Conservation (phyloP, 2,797 vertebrate species). For the Myotis findleyi region DNA sequence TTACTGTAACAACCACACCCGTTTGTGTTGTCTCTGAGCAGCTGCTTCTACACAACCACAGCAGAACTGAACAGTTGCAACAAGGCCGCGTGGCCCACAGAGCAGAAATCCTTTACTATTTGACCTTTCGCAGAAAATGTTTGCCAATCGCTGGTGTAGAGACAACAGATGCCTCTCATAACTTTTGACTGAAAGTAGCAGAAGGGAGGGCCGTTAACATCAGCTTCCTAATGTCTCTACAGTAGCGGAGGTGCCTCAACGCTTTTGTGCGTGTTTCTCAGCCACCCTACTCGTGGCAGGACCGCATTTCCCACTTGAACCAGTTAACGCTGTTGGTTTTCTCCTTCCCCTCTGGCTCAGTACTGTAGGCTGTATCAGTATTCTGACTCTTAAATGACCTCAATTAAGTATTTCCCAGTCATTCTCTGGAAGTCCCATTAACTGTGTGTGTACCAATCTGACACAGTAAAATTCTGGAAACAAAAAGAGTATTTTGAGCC, state of each 20-base stretch:
- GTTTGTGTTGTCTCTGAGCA: background rate
- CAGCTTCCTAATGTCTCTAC: background rate
- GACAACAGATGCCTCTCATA: background rate
- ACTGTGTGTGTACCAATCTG: background rate
- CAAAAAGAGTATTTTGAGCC: constrained; percentile 37
- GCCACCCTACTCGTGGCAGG: background rate
- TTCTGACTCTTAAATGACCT: constrained; percentile 52
- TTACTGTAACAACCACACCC: background rate
- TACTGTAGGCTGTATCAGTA: background rate
- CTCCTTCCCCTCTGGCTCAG: background rate
- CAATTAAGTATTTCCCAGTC: constrained; percentile 28
- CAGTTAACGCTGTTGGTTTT: background rate
- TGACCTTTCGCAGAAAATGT: background rate
- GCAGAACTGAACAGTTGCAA: background rate
- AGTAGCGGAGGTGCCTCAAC: background rate
- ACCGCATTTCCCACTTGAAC: background rate
- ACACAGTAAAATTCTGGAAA: constrained; percentile 57
- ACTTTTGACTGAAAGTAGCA: background rate
- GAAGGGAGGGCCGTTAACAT: background rate
- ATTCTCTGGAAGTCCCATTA: constrained; percentile 18
- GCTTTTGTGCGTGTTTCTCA: background rate
- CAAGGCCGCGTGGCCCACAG: background rate
- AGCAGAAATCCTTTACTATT: background rate
- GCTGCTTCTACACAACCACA: background rate
- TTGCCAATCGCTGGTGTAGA: background rate